Evolutionary conservation across 1,140 invertebrate species (phyloP), one percentile per base, ranked within the genome.

Genomic region (honey bee (Apis mellifera)): DNA sequence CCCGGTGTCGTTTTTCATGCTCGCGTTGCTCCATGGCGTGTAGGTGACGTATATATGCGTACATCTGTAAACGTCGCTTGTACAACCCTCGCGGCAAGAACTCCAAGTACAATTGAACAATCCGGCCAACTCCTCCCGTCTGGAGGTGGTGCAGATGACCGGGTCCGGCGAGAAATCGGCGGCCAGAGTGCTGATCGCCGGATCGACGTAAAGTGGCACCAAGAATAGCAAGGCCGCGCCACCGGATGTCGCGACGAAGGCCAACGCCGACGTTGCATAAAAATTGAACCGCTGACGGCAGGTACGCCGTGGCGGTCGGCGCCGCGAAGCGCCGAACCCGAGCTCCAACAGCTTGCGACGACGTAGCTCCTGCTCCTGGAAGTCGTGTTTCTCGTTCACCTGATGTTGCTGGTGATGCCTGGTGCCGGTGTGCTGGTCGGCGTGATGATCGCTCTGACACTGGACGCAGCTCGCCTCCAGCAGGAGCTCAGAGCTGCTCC

Each of bases 171-270:
- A 96, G 92, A 98, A 98, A 92, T 98, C 97, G 65, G 97, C 97
- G 7, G 96, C 96, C 72, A 98, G 93, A 9, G 97, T 98, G 88
- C 97, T 97, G 83, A 98, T 96, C n/a, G 97, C 97, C 50, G 97
- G 97, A 93, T 98, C 97, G 62, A 98, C 97, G 93, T 98, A 97
- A n/a, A 98, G 95, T 65, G 97, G 97, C 65, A 98, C 97, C 65
- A 98, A 95, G 94, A 98, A 98, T 57, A 98, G 95, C 52, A 98
- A 95, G 5, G 97, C 97, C 50, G 97, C 97, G 60, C 97, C 97
- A 59, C 97, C 97, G 70, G 96, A 96, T 84, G 97, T 96, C 62
- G 97, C 96, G 73, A 97, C 95, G 88, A 97, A 95, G 64, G 96
- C 97, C 82, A 98, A 94, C 82, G 96, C 95, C 71, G 97, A 96